Conservation (phyloP, 1,140 invertebrate genomes). For the Phymorhynchus buccinoides region DNA sequence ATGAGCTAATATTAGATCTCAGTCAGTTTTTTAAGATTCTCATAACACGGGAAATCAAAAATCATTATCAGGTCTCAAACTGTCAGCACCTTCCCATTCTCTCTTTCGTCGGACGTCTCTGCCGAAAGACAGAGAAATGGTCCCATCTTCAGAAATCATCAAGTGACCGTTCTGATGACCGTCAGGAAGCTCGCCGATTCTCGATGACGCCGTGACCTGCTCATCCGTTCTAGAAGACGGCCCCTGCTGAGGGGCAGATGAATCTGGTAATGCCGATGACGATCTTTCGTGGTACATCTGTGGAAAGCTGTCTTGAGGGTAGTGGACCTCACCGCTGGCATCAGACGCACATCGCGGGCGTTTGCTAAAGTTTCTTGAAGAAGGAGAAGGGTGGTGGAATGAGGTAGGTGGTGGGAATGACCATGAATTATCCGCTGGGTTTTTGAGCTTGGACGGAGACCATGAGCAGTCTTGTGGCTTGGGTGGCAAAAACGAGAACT, state of each 20-base stretch:
- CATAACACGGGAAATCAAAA: neutral
- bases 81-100: neutral
- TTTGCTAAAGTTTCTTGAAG: neutral
- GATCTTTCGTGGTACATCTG: neutral
- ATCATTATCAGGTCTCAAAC: neutral
- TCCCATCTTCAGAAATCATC: neutral
- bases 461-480: neutral
- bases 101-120: neutral
- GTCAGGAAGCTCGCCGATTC: neutral
- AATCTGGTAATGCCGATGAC: neutral
- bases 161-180: neutral
- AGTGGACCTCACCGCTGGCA: neutral
- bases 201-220: neutral
- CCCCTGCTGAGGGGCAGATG: neutral
- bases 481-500: too few relatives aligned
- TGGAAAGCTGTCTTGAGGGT: neutral
- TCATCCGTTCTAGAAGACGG: neutral
- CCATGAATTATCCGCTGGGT: neutral
- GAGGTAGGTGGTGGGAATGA: neutral
- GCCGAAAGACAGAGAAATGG: constrained; percentile 16
- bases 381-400: neutral
- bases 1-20: too few relatives aligned
- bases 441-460: neutral
- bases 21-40: too few relatives aligned
- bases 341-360: neutral